A percentile compares a stretch with the other conserved stretches of the same genome.
These are phyloP conservation scores for Drosophila pectinifera DNA, from an alignment of 1,140 invertebrate species.

Conservation along the genomic window DNA sequence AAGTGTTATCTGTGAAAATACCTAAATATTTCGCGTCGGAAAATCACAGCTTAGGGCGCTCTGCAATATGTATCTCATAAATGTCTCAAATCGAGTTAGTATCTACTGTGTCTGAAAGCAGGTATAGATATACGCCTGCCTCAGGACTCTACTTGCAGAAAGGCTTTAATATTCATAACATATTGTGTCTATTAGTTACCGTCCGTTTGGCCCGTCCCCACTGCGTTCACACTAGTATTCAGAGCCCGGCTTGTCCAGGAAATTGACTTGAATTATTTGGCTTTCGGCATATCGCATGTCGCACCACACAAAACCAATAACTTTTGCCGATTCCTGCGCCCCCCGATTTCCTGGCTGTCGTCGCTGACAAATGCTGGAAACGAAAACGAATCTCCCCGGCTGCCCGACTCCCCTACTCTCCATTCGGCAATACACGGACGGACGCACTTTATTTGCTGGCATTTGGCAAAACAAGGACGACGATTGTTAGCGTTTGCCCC, in stretches of 20 bases:
- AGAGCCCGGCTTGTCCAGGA: constrained; percentile 38
- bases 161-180: constrained; percentile 1
- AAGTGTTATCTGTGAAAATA: not conserved
- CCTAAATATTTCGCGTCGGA: not conserved
- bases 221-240: constrained; percentile 4
- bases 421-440: not conserved
- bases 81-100: not conserved
- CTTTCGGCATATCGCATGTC: constrained; percentile 48
- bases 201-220: not conserved
- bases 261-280: constrained; percentile 63
- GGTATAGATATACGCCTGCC: too few species aligned
- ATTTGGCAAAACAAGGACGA: constrained; percentile 47
- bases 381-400: constrained; percentile 32
- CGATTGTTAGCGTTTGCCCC: constrained; percentile 43
- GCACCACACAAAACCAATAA: constrained; percentile 50
- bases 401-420: too few species aligned
- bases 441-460: constrained; percentile 51
- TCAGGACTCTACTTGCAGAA: not conserved
- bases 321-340: constrained; percentile 17
- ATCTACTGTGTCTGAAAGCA: too few species aligned
- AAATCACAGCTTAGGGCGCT: too few species aligned
- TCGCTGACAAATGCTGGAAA: constrained; percentile 41
- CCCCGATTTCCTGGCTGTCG: constrained; percentile 30
- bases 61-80: not conserved
- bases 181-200: constrained; percentile 14